These are phyloP conservation scores for Caerostris extrusa DNA, from an alignment of 1,140 invertebrate species.

Conservation along the genomic window DNA sequence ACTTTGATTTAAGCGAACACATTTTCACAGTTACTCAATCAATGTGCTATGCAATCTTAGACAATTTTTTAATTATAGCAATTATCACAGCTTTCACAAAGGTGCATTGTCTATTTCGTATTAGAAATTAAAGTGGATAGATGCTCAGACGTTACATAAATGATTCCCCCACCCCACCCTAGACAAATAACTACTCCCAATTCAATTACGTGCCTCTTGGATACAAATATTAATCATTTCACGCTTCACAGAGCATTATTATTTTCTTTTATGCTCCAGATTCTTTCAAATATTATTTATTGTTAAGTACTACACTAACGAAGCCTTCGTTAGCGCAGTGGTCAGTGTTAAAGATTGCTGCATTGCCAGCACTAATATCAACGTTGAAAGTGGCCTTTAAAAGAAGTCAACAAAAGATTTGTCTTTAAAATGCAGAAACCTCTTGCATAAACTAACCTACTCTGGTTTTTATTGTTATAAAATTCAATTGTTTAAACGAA, in stretches of 20 bases:
- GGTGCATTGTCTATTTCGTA: not conserved
- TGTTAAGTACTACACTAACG: not conserved
- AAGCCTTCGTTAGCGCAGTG: not conserved
- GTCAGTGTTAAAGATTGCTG: constrained; percentile 3
- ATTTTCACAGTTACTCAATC: no score
- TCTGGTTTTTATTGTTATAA: constrained; percentile 12
- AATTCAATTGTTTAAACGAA: not conserved
- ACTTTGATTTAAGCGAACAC: no score
- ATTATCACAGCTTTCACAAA: not conserved
- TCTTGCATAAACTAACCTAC: constrained; percentile 55
- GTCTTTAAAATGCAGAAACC: not conserved
- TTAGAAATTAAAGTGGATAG: not conserved
- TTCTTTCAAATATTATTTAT: not conserved
- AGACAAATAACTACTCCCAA: not conserved
- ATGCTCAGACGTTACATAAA: not conserved
- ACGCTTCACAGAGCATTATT: not conserved
- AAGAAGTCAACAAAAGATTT: constrained; percentile 34
- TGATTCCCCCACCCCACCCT: not conserved
- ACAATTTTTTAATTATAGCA: not conserved
- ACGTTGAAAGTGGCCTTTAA: not conserved
- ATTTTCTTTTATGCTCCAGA: constrained; percentile 32
- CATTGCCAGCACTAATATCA: not conserved
- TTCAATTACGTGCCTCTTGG: not conserved
- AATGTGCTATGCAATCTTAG: not conserved
- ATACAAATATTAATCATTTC: constrained; percentile 28